A percentile compares a stretch with the other conserved stretches of the same genome.
Evolutionary conservation across 2,797 vertebrate species (phyloP).

Genomic region (Distichodus sexfasciatus): DNA sequence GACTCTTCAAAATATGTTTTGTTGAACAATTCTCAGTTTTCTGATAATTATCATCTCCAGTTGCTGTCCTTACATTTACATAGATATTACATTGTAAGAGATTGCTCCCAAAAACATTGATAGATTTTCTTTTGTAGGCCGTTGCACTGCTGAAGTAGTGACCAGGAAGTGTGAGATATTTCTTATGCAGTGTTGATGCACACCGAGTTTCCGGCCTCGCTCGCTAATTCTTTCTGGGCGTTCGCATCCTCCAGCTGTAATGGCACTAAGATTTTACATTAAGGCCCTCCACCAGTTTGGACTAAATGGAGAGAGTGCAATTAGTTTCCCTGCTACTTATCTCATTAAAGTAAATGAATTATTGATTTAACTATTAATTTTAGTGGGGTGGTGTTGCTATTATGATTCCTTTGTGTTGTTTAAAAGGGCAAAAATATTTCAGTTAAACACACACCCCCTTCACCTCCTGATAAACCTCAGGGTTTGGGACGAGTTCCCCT

Average conservation of each 20-base stretch:
- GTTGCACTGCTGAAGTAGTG: constrained; percentile 1
- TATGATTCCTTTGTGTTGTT: constrained; percentile 72
- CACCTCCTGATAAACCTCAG: constrained; percentile 3
- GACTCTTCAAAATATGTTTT: not conserved
- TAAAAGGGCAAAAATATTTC: constrained; percentile 64
- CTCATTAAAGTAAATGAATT: constrained; percentile 99
- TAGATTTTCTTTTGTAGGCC: constrained; percentile 16
- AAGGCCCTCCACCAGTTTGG: constrained; percentile 74
- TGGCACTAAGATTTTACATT: constrained; percentile 77
- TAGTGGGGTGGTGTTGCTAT: constrained; percentile 83
- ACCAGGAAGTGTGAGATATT: constrained; percentile 16
- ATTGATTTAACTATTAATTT: constrained; percentile 97
- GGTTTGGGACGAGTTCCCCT: constrained; percentile 20
- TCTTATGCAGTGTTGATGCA: constrained; percentile 28
- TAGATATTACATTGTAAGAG: constrained; percentile 38
- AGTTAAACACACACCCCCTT: constrained; percentile 40
- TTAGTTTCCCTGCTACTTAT: constrained; percentile 96
- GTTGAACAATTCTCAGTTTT: not conserved
- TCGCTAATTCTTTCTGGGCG: constrained; percentile 37
- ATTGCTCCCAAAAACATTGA: constrained; percentile 35
- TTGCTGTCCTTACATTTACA: constrained; percentile 32
- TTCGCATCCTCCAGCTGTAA: constrained; percentile 63
- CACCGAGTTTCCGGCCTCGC: not conserved
- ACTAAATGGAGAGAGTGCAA: constrained; percentile 91
- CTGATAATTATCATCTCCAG: constrained; percentile 3